Evolutionary conservation across 1,140 invertebrate genomes (phyloP), one percentile per base, ranked within the genome.

Genomic region (Leucophenga varia): DNA sequence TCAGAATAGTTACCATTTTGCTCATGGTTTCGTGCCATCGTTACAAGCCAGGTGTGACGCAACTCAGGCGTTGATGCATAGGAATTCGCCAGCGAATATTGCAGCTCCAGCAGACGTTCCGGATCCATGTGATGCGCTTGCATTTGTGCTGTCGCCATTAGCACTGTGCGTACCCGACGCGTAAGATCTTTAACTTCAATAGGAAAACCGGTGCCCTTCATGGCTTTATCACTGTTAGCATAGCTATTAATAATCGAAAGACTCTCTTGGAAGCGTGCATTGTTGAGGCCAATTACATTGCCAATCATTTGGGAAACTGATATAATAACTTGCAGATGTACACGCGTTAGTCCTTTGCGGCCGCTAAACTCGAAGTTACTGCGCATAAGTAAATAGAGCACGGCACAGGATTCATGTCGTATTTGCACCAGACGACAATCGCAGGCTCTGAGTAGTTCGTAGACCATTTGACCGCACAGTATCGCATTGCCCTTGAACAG

Each of bases 51-150:
- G 0, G 94, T 95, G 70, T 92, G 89, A 2, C 95, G 78, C 32
- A 97, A 77, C 70, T 95, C 91, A 3, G 94, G 93, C 0, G 93
- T 97, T 42, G 91, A 93, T 35, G 93, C 89, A 74, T 97, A 98
- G 1, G 91, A 94, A 73, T 94, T 92, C 1, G 95, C 95, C 40
- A 98, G 77, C 59, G 91, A 91, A 69, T 96, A 88, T 75, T 97
- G 93, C 28, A 97, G 79, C 77, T 97, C 94, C 0, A 94, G 85
- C 45, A 97, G 68, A 77, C 93, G 88, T 71, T 96, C 91, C 9
- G 93, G 90, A 77, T 97, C 93, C 53, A 88, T 86, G 59, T 93
- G 85, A 72, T 94, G 82, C 61, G 92, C 92, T 42, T 90, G 85
- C 84, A 98, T 91, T 64, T 95, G 89, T 2, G 90, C 87, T 0